These are phyloP conservation scores for Cantharis rustica DNA, from an alignment of 2,888 invertebrate species.

Conservation along the genomic window DNA sequence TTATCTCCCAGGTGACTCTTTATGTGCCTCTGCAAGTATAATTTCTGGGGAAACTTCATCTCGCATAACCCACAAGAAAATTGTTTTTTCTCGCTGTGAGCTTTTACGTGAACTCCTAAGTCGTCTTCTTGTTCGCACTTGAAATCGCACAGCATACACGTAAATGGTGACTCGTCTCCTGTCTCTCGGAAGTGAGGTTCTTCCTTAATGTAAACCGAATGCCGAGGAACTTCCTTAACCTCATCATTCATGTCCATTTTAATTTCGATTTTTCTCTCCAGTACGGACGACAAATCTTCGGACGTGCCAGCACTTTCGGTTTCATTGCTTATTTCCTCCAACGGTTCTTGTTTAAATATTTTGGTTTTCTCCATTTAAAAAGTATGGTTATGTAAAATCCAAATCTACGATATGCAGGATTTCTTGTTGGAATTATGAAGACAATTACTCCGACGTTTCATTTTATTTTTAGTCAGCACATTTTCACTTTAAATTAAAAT, in stretches of 20 bases:
- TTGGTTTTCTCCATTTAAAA: not conserved
- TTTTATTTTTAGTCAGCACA: not conserved
- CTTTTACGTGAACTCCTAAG: not conserved
- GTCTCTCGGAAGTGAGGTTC: not conserved
- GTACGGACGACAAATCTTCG: not conserved
- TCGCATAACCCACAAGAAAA: not conserved
- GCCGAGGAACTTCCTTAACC: not conserved
- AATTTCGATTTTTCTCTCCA: not conserved
- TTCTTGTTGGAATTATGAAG: not conserved
- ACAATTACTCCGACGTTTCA: not conserved
- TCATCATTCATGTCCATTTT: not conserved
- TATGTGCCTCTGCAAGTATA: not conserved
- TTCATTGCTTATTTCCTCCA: not conserved
- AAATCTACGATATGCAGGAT: not conserved
- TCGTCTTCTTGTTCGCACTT: not conserved
- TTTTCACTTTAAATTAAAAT: not conserved
- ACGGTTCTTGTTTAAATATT: not conserved
- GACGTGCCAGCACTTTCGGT: not conserved
- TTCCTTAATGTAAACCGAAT: not conserved
- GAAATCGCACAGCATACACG: not conserved
- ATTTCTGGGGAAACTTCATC: not conserved
- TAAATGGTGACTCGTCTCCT: not conserved
- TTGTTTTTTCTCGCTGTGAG: not conserved
- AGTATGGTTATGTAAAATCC: not conserved
- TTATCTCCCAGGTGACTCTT: not conserved